These are phyloP conservation scores for Eulemur rubriventer DNA, from an alignment of 2,797 vertebrate genomes.

Conservation along the genomic window DNA sequence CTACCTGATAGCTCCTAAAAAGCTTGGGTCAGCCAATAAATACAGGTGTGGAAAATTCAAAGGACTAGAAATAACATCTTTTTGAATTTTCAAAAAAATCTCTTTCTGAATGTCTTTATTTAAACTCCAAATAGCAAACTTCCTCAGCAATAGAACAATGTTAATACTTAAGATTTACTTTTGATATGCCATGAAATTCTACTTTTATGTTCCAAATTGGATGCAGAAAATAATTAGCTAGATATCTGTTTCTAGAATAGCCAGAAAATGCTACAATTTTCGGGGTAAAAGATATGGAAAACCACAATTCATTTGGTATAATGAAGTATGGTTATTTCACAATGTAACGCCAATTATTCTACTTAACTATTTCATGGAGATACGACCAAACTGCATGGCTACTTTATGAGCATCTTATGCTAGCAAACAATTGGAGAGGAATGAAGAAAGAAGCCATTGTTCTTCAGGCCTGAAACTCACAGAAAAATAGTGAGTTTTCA, in stretches of 20 bases:
- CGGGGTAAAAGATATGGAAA: background rate
- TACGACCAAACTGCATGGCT: background rate
- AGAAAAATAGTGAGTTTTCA: conserved; percentile 36
- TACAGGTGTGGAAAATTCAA: background rate
- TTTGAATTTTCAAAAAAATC: background rate
- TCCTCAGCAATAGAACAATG: background rate
- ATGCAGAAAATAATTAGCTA: conserved; percentile 20
- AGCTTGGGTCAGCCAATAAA: background rate
- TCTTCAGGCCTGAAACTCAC: background rate
- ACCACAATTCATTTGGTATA: background rate
- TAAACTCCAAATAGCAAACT: conserved; percentile 62
- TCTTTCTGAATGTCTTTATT: background rate
- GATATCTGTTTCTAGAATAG: conserved; percentile 1
- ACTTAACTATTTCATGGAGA: background rate
- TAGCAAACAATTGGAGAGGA: background rate
- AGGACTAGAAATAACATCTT: background rate
- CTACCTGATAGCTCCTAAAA: background rate
- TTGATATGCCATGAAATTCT: background rate
- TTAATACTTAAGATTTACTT: conserved; percentile 50
- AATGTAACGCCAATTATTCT: background rate
- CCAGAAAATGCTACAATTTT: conserved; percentile 66
- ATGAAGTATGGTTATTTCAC: background rate
- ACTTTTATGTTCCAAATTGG: conserved; percentile 5
- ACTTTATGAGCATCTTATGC: background rate
- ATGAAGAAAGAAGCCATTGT: background rate